Conservation (phyloP, 2,797 vertebrate species). For the Macrochelys suwanniensis region DNA sequence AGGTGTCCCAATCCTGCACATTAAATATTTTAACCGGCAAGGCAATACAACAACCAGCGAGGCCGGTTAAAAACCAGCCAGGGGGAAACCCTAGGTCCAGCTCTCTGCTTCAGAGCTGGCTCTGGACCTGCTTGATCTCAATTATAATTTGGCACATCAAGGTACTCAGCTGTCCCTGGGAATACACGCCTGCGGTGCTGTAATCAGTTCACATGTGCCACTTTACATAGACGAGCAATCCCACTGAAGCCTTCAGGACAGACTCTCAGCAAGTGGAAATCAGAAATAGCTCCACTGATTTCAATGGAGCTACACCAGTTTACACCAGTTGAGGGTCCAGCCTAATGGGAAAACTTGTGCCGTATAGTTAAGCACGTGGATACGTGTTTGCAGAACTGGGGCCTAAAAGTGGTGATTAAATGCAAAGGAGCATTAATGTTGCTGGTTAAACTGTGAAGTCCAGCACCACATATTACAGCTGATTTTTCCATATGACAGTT, state of each 20-base stretch:
- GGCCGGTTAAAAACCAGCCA: background rate
- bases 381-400: background rate
- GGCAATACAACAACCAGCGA: background rate
- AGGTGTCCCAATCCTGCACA: background rate
- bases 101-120: background rate
- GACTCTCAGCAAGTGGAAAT: background rate
- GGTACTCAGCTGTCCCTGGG: background rate
- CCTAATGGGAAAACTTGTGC: too few species aligned
- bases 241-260: background rate
- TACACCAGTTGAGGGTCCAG: background rate
- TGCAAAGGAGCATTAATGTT: background rate
- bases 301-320: background rate
- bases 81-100: background rate
- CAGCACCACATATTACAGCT: background rate
- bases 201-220: background rate
- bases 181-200: background rate
- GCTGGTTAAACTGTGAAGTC: background rate
- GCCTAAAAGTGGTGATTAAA: background rate
- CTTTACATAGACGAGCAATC: too few species aligned
- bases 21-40: background rate
- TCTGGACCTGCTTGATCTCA: background rate
- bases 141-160: background rate
- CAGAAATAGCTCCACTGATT: background rate
- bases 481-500: background rate
- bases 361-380: background rate